A percentile compares a stretch with the other conserved stretches of the same genome.
These are phyloP conservation scores for Alloplasta piceator DNA, from an alignment of 2,888 invertebrate species.

Conservation along the genomic window DNA sequence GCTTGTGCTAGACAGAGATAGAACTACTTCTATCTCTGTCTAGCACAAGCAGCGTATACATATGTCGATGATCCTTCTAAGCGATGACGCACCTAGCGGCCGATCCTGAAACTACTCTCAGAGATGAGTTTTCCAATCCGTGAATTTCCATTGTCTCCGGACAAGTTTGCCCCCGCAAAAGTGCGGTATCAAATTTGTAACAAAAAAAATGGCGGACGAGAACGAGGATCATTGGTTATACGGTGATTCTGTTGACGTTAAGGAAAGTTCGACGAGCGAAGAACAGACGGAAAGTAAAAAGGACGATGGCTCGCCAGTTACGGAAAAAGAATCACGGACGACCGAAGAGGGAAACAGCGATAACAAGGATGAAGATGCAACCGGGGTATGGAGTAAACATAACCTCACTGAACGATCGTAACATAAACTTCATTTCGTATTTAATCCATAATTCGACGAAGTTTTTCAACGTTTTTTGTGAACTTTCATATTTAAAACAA, in stretches of 20 bases:
- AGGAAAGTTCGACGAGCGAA: constrained; percentile 78
- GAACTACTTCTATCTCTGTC: no score
- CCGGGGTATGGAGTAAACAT: constrained; percentile 73
- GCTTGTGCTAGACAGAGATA: no score
- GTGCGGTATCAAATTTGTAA: constrained; percentile 7
- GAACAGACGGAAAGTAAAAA: constrained; percentile 75
- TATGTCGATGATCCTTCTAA: no score
- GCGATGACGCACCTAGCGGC: no score
- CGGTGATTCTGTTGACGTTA: constrained; percentile 88
- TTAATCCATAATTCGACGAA: neutral
- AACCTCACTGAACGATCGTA: constrained; percentile 71
- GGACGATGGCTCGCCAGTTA: constrained; percentile 72
- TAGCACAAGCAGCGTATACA: no score
- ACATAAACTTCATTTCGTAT: neutral
- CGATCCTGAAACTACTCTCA: no score
- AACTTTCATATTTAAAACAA: neutral
- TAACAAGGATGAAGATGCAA: constrained; percentile 58
- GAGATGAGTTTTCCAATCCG: no score
- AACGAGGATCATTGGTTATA: constrained; percentile 96
- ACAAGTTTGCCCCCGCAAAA: no score
- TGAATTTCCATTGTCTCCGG: no score
- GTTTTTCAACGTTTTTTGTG: neutral
- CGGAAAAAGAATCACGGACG: constrained; percentile 74
- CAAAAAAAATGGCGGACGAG: constrained; percentile 87
- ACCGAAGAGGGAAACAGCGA: constrained; percentile 72